Base-by-base conservation (phyloP, 92 coral and sea anemone genomes). In the Heteractis magnifica region DNA sequence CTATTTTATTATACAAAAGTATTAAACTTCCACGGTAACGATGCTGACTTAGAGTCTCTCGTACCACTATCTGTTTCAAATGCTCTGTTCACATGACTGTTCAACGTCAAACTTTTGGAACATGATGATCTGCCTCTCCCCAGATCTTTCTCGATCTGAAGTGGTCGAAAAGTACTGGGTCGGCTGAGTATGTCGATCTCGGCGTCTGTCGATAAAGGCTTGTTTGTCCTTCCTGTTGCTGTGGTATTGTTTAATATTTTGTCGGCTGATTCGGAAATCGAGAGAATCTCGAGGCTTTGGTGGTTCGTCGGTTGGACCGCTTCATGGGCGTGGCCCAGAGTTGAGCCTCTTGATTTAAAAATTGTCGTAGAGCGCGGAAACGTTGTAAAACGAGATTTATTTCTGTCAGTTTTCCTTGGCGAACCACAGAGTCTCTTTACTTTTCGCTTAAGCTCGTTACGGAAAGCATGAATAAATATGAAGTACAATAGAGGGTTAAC, bases 401-500 rank as follows among this genome's bases (percentile, higher is more conserved):
- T 48, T 8, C 76, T 80, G 9, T 7, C 20, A 65, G n/a, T 65
- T n/a, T 65, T 65, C 4, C 58, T 80, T 8, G 52, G 48, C 77
- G 64, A 81, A 16, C 51, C 21, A 56, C 84, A 81, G 7, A 81
- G 34, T 1, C 21, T n/a, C 49, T 12, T 51, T 4, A 59, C 68
- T 15, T 81, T 81, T 71, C 26, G 26, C 21, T 81, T 85, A 1
- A 91, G 91, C 18, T 87, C 94, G 71, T 91, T 91, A 48, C 94
- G 89, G 56, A 82, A 91, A n/a, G 72, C 89, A 60, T 86, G 86
- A 58, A 85, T 91, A 81, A 91, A 91, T 50, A 88, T 86, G 52
- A 91, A 71, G 71, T 91, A 91, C 70, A 91, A 72, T 71, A 90
- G 82, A 1, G 94, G 94, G 79, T 91, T 91, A 72, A 91, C 56